Evolutionary conservation across 2,797 vertebrate genomes (phyloP), one percentile per base, ranked within the genome.

Genomic region (Tangara arthus): DNA sequence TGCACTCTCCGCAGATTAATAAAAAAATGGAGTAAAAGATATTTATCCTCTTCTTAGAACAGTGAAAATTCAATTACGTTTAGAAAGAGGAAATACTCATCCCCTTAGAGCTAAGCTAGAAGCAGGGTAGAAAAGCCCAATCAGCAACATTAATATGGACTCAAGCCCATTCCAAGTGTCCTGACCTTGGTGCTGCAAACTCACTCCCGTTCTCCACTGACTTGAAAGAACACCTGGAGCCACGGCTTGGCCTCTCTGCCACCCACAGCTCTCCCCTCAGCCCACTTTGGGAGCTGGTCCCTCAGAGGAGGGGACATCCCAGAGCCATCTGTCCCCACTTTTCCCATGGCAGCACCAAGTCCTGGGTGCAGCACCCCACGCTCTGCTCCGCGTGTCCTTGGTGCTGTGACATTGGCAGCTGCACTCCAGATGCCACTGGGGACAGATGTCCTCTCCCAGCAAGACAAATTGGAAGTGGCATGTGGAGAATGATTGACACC

Each of bases 401-500:
- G 60, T 0, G 41, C 77, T 15, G 92, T 90, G 95, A 96, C 95
- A 94, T 73, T 95, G 97, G 95, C 89, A 96, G 92, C 95, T 94
- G 87, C 70, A 56, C 82, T 92, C 78, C 90, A 70, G 94, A 30
- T 10, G 97, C 97, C 96, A 57, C 2, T 2, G 84, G 97, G 96
- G 87, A 97, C 41, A 15, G 93, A 16, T 64, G 95, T 90, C 93
- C 94, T 95, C 90, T 65, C 28, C 32, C 50, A 86, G 82, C 61
- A 4, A 53, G 84, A 97, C 73, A 90, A 56, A 98, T 97, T 28
- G 20, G 94, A 97, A 78, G 90, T 95, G 97, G 93, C 97, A 90
- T 46, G 52, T 5, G 1, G 37, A 55, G 86, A 80, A 95, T 97
- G 97, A 98, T 97, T 98, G 97, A 96, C 96, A 93, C 64, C 52